Percentiles rank a stretch among this genome's conserved stretches.
Conservation (phyloP, 2,113 vertebrate genomes). For the Cairina moschata region DNA sequence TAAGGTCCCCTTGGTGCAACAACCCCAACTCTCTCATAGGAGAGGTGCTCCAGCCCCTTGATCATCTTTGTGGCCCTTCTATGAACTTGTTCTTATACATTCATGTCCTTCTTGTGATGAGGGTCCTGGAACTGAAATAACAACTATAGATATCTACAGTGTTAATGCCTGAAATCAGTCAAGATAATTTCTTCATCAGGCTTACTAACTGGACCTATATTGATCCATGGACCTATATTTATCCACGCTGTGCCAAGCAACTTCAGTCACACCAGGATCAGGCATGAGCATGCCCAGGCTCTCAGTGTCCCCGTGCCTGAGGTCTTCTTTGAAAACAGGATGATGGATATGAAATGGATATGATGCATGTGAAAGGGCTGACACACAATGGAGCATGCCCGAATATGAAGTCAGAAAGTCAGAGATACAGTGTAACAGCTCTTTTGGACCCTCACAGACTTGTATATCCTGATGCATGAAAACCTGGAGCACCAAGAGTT, state of each 20-base stretch:
- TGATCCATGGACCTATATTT: neutral
- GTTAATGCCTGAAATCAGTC: neutral
- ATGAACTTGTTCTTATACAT: no score
- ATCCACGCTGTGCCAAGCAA: neutral
- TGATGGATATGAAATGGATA: neutral
- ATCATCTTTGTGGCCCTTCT: no score
- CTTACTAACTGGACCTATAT: neutral
- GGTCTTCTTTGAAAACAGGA: neutral
- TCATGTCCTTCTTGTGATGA: no score
- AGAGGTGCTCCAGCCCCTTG: no score
- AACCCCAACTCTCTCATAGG: no score
- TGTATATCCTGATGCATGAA: neutral
- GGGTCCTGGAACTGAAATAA: no score
- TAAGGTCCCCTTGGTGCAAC: no score
- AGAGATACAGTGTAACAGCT: neutral
- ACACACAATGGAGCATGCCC: accelerated
- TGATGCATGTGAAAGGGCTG: neutral
- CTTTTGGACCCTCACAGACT: neutral
- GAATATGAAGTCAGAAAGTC: neutral
- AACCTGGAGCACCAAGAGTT: neutral
- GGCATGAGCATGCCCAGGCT: neutral
- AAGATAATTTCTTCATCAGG: neutral
- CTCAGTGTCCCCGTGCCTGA: neutral
- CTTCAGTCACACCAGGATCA: neutral
- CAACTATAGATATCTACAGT: neutral